phyloP scores from a whole-genome alignment of 2,888 invertebrate species.

The Dromius quadrimaculatus region DNA sequence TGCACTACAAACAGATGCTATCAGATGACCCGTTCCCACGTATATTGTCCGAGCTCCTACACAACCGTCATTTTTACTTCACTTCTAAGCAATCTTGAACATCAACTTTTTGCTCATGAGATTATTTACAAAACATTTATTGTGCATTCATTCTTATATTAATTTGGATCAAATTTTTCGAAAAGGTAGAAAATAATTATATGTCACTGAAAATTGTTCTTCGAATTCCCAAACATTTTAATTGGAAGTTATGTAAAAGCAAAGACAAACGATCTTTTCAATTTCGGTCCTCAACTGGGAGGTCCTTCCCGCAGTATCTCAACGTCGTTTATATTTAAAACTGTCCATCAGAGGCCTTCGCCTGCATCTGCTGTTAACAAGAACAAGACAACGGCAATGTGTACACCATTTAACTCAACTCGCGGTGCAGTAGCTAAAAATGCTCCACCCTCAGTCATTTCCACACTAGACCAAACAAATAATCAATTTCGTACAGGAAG shows the following conservation, averaged over 20 bases:
- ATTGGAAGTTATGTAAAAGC: neutral
- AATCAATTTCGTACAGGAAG: neutral
- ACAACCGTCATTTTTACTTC: constrained; percentile 22
- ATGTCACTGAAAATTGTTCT: neutral
- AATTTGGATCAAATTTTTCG: too few relatives aligned
- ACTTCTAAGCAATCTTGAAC: constrained; percentile 28
- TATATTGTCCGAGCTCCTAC: constrained; percentile 36
- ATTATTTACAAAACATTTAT: constrained; percentile 13
- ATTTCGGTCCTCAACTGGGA: constrained; percentile 15
- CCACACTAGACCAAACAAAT: constrained; percentile 7
- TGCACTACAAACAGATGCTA: constrained; percentile 46
- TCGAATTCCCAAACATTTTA: neutral
- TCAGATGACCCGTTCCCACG: constrained; percentile 51
- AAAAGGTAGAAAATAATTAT: too few relatives aligned
- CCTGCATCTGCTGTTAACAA: constrained; percentile 44
- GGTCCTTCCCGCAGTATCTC: constrained; percentile 12
- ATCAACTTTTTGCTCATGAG: constrained; percentile 20
- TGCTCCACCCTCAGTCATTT: constrained; percentile 38
- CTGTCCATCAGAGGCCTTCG: constrained; percentile 35
- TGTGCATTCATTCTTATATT: too few relatives aligned
- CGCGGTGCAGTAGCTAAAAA: constrained; percentile 40
- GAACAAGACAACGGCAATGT: constrained; percentile 23
- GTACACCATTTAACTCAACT: constrained; percentile 36
- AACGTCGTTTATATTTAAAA: constrained; percentile 45
- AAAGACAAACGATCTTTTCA: neutral